Conservation (phyloP, 2,113 vertebrate species). For the Syngnathus scovelli region DNA sequence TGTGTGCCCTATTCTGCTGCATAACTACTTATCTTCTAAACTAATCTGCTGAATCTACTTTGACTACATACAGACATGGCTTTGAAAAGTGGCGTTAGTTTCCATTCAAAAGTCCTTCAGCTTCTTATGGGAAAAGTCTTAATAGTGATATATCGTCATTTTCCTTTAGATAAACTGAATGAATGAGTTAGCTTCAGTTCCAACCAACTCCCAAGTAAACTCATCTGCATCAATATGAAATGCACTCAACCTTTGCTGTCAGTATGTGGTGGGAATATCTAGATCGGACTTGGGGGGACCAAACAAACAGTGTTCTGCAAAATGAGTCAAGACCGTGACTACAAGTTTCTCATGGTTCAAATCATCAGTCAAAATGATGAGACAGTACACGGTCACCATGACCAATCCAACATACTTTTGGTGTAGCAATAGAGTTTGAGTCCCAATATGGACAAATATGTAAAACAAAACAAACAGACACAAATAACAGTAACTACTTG, state of each 20-base stretch:
- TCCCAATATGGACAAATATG: too few species aligned
- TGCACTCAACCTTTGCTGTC: not conserved
- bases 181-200: not conserved
- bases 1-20: not conserved
- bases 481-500: too few species aligned
- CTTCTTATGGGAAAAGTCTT: not conserved
- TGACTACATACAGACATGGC: too few species aligned
- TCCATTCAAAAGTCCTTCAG: not conserved
- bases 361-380: not conserved
- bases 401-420: not conserved
- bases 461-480: too few species aligned
- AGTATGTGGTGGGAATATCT: constrained; percentile 3
- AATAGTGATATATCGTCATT: not conserved
- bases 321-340: not conserved
- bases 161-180: not conserved
- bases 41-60: not conserved
- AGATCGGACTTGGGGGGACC: not conserved
- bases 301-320: not conserved
- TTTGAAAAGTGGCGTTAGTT: not conserved
- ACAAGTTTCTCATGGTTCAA: not conserved
- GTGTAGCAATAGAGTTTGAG: too few species aligned
- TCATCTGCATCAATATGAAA: not conserved
- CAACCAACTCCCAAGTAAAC: not conserved
- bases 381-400: not conserved
- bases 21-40: not conserved